These are phyloP conservation scores for Colius striatus DNA, from an alignment of 2,113 vertebrate genomes.

Conservation along the genomic window DNA sequence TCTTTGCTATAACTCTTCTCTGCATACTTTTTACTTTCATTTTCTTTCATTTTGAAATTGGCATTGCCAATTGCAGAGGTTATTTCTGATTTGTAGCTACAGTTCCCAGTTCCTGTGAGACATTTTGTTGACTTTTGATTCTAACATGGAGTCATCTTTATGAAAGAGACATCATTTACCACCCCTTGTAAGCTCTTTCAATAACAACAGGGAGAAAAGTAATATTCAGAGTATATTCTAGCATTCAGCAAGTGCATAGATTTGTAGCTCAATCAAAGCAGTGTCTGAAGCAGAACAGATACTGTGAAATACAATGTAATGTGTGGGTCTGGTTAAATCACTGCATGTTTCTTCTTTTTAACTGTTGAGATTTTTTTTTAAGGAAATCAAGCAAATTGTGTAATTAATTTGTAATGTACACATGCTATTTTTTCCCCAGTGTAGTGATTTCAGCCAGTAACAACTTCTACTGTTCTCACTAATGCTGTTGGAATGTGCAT, in stretches of 20 bases:
- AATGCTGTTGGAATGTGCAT: accelerated
- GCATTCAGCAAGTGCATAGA: background rate
- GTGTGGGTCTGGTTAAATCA: background rate
- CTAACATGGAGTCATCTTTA: background rate
- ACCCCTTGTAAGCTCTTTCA: background rate
- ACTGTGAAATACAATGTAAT: background rate
- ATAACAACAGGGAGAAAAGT: background rate
- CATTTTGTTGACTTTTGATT: background rate
- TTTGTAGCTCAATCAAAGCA: background rate
- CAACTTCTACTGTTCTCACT: background rate
- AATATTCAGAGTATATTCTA: background rate
- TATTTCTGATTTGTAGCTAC: background rate
- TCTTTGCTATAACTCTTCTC: background rate
- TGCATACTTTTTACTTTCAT: background rate
- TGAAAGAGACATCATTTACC: background rate
- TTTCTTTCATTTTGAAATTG: background rate
- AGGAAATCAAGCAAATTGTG: background rate
- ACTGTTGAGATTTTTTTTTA: background rate
- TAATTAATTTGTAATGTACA: background rate
- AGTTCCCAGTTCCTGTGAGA: background rate
- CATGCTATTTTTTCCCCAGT: background rate
- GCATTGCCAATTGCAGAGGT: background rate
- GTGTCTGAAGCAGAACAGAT: background rate
- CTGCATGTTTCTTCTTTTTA: background rate
- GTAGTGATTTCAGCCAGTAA: background rate